These are phyloP conservation scores for Mellilla xanthometata DNA, from an alignment of 2,888 invertebrate genomes.

Conservation along the genomic window DNA sequence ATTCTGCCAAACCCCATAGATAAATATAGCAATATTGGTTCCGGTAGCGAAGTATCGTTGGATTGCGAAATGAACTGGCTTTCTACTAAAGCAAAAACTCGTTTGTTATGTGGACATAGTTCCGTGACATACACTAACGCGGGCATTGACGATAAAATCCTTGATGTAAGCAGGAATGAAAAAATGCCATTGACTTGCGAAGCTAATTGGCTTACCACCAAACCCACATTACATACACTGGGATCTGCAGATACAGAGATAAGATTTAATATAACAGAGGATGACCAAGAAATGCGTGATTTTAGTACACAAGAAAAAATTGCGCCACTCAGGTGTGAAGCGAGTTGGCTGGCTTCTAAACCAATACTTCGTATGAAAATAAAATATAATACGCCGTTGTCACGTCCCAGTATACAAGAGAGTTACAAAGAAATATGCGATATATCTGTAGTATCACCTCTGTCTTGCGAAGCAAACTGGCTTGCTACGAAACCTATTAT, in stretches of 20 bases:
- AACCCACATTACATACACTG: not conserved
- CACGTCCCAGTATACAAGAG: not conserved
- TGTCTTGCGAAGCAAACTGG: not conserved
- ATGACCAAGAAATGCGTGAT: not conserved
- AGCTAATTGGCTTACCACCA: conserved; percentile 1
- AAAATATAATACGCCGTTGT: not conserved
- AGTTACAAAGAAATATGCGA: not conserved
- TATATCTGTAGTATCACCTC: not conserved
- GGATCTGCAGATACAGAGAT: too few species aligned
- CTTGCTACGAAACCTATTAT: not conserved
- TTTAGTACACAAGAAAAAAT: not conserved
- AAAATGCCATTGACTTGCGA: not conserved
- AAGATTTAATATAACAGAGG: not conserved
- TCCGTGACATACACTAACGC: too few species aligned
- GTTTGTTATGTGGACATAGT: too few species aligned
- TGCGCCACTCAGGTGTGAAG: not conserved
- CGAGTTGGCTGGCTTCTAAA: conserved; percentile 1
- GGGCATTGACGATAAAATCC: too few species aligned
- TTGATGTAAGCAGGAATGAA: not conserved
- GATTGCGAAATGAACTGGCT: not conserved
- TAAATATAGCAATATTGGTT: too few species aligned
- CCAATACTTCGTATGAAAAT: not conserved
- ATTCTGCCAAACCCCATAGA: too few species aligned
- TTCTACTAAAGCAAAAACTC: not conserved
- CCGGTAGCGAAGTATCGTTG: too few species aligned